phyloP scores from a whole-genome alignment of 2,797 vertebrate genomes.

The Pangasius djambal region DNA sequence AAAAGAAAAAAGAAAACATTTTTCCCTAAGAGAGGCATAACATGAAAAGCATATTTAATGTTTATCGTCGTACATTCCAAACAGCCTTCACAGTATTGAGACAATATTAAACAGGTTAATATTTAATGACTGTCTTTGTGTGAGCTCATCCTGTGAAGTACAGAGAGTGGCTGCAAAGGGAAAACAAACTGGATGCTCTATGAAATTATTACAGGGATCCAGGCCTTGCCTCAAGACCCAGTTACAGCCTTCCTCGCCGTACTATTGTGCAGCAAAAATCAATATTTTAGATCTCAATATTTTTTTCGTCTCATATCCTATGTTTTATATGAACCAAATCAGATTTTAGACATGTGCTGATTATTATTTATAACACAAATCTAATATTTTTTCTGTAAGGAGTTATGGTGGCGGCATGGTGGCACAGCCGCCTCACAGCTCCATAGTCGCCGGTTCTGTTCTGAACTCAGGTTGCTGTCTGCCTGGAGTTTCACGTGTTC shows the following conservation, averaged over 20 bases:
- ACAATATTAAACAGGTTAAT: slow-evolving; percentile 87
- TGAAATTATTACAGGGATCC: slow-evolving; percentile 71
- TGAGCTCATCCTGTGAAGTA: slow-evolving; percentile 68
- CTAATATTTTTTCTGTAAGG: neutral
- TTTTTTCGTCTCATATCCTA: neutral
- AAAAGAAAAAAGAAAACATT: slow-evolving; percentile 23
- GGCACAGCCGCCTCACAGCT: neutral
- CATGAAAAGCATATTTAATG: slow-evolving; percentile 88
- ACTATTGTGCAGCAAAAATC: slow-evolving; percentile 39
- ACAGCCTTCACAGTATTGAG: slow-evolving; percentile 77
- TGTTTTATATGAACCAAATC: slow-evolving; percentile 12
- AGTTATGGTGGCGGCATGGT: neutral
- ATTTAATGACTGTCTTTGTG: slow-evolving; percentile 83
- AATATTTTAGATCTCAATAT: slow-evolving; percentile 36
- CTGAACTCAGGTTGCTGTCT: neutral
- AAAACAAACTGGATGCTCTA: slow-evolving; percentile 80
- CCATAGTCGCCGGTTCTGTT: neutral
- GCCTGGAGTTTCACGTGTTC: neutral
- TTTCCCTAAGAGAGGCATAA: slow-evolving; percentile 73
- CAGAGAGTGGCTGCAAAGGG: slow-evolving; percentile 72
- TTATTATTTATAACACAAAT: slow-evolving; percentile 8
- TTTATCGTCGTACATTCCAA: slow-evolving; percentile 75
- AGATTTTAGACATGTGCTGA: neutral
- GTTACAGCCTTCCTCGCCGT: slow-evolving; percentile 5
- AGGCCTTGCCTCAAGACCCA: slow-evolving; percentile 68